Evolutionary conservation across 2,113 vertebrate genomes (phyloP).

Genomic region (Acrocephalus arundinaceus): DNA sequence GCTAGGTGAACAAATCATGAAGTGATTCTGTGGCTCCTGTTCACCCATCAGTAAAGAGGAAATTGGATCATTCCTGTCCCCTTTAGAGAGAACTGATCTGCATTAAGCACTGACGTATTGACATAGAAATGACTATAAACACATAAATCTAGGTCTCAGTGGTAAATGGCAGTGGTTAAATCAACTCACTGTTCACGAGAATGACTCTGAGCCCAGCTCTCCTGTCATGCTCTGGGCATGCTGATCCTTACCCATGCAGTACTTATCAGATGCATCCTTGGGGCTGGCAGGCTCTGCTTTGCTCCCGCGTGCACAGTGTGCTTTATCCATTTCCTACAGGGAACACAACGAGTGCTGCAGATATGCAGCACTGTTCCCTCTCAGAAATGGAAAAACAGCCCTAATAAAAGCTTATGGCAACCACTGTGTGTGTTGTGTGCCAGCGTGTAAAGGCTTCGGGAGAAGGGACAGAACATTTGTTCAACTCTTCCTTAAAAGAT

Average conservation of each 20-base stretch:
- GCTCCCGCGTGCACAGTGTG: background rate
- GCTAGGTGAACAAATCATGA: conserved; percentile 10
- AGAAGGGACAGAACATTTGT: background rate
- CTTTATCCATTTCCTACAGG: background rate
- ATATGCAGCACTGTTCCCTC: background rate
- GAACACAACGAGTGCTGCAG: background rate
- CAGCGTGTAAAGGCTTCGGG: background rate
- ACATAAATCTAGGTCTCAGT: conserved; percentile 7
- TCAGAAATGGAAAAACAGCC: background rate
- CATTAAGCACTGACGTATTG: background rate
- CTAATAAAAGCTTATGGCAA: background rate
- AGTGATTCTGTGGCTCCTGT: conserved; percentile 9
- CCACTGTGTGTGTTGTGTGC: background rate
- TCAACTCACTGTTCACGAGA: background rate
- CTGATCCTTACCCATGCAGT: background rate
- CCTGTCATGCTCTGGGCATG: background rate
- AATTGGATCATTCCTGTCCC: conserved; percentile 16
- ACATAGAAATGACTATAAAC: background rate
- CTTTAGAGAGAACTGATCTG: conserved; percentile 23
- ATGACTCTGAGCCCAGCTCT: background rate
- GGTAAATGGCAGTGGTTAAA: background rate
- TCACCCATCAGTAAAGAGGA: background rate
- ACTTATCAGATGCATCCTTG: background rate
- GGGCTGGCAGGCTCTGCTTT: background rate
- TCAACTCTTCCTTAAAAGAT: background rate